Base-by-base conservation (phyloP, 2,888 invertebrate species). In the Parnassius smintheus region DNA sequence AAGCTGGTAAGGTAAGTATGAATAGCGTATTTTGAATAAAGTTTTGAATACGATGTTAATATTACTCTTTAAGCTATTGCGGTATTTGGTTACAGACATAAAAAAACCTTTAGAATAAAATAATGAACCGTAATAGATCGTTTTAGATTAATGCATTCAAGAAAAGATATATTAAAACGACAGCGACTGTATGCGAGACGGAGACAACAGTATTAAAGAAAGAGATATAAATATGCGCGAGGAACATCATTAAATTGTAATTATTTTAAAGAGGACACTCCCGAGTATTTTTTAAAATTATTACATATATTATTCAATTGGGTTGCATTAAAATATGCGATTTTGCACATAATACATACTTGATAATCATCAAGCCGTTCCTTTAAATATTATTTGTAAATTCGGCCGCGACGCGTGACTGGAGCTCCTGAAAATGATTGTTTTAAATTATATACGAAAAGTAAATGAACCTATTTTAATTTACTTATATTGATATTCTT, bases 101-200 rank as follows among this genome's bases (percentile, higher is more conserved):
- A 59, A 62, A 59, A 65, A 54, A 56, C 52, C 50, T 56, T 41
- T 46, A 45, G 54, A 65, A 51, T 58, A 54, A 65, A 61, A 61
- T 65, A 65, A 61, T 60, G 57, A 60, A 57, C 52, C 56, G 60
- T 60, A 60, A 64, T 57, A 60, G 64, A 60, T 60, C 56, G 59
- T 49, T 60, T 60, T 64, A 64, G 60, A 61, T 61, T 60, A 60
- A 64, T 60, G 59, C 51, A 64, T 54, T 60, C 54, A 59, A 56
- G 57, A 35, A 52, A 48, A 64, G 57, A 64, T 64, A 60, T 65
- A 49, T 44, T 55, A 55, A 64, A 57, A 52, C 53, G 44, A 49
- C 45, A 48, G 51, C n/a, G 60, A 12, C 48, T 51, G 59, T 48
- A 2, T 44, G 62, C 18, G 63, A 12, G 62, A 53, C 41, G 9